A percentile compares a stretch with the other conserved stretches of the same genome.
phyloP scores from a whole-genome alignment of 2,797 vertebrate genomes.

The Diceros bicornis region DNA sequence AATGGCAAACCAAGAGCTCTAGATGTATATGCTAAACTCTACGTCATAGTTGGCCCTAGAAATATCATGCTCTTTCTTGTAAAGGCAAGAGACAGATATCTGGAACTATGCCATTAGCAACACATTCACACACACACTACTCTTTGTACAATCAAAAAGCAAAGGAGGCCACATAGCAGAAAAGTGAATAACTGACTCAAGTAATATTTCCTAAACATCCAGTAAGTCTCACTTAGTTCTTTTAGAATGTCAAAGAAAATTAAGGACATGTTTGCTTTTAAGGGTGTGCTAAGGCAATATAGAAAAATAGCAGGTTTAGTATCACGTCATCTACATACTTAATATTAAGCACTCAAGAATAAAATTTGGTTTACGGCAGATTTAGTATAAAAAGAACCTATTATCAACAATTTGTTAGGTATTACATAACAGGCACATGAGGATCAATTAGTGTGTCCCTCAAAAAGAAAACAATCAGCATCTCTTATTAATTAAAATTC shows the following conservation, averaged over 20 bases:
- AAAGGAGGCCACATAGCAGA: slow-evolving; percentile 29
- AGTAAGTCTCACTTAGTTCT: not conserved
- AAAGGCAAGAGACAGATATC: slow-evolving; percentile 44
- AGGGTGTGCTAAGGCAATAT: not conserved
- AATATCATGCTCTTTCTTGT: not conserved
- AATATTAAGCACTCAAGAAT: slow-evolving; percentile 54
- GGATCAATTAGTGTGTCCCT: not conserved
- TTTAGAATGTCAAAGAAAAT: slow-evolving; percentile 64
- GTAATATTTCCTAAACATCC: slow-evolving; percentile 12
- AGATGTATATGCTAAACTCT: not conserved
- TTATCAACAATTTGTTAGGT: slow-evolving; percentile 46
- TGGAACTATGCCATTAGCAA: slow-evolving; percentile 8
- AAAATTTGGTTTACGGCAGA: slow-evolving; percentile 41
- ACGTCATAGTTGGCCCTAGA: not conserved
- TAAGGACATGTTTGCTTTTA: slow-evolving; percentile 11
- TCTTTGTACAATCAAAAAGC: slow-evolving; percentile 55
- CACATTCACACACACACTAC: not conserved
- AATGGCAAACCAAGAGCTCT: not conserved
- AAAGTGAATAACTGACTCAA: slow-evolving; percentile 26
- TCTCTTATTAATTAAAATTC: slow-evolving; percentile 45
- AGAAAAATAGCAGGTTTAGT: slow-evolving; percentile 46
- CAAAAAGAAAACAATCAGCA: slow-evolving; percentile 25
- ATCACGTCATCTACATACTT: not conserved
- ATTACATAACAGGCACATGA: slow-evolving; percentile 44
- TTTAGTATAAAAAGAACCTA: slow-evolving; percentile 57